Base-by-base conservation (phyloP, 1,140 invertebrate genomes). In the Stegodyphus mimosarum region DNA sequence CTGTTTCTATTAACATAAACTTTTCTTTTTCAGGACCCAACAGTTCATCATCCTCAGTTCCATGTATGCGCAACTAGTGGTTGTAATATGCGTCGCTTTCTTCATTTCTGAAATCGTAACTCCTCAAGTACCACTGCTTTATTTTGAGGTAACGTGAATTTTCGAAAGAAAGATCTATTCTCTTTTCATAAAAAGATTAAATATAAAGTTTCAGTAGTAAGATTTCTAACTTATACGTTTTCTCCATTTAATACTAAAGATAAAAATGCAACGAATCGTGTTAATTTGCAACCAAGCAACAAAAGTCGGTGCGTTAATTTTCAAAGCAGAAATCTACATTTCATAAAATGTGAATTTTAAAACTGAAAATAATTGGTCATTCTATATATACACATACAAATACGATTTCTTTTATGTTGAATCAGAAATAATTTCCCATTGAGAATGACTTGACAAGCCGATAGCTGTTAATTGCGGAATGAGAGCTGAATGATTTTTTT, bases 101-200 rank as follows among this genome's bases (percentile, higher is more conserved):
- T 95, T 97, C 88, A 95, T 97, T 90, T 96, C 96, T 89, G 96
- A 98, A 92, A 95, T 97, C 88, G 95, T 97, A 88, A 97, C 96
- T 80, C 95, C 97, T 91, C 95, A 95, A 91, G 92, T 97, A 87
- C 96, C 96, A 76, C 93, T 97, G 51, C 93, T 94, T 90, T 97
- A 96, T 91, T 95, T 94, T 89, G 97, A 97, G 92, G 96, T 93
- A 89, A 90, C 90, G 33, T 33, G 33, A 33, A 3, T 33, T 33
- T 33, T 33, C 33, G 33, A 33, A 33, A 87, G 13, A 17, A 66
- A 75, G 92, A 95, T 85, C 98, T 98, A 92, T 99, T 92, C 96
- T 97, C 49, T 51, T 73, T 11, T 49, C 5, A 51, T 4, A 73
- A 52, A 73, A 11, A n/a, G 0, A 33, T 69, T 33, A 69, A 33